Evolutionary conservation across 2,113 vertebrate genomes (phyloP).

Genomic region (Pitta sordida): DNA sequence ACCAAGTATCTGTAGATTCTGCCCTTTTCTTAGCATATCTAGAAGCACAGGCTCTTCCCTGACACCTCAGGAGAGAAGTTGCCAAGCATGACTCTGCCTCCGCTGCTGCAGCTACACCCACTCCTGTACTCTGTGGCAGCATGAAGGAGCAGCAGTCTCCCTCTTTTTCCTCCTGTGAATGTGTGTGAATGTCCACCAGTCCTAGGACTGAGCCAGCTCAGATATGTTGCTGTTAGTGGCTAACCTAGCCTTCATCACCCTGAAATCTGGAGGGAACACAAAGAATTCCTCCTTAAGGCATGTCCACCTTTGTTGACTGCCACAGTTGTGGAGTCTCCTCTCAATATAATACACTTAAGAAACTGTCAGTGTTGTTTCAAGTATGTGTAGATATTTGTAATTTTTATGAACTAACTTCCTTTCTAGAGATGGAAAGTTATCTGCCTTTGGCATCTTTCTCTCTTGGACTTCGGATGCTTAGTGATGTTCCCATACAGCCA

Average conservation of each 20-base stretch:
- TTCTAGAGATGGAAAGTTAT: neutral
- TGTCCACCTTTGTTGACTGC: neutral
- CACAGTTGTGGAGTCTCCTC: neutral
- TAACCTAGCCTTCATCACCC: neutral
- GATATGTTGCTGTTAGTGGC: neutral
- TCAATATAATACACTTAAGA: neutral
- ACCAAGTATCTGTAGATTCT: neutral
- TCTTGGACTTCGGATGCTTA: neutral
- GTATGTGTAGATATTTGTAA: neutral
- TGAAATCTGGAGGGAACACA: neutral
- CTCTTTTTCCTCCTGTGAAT: neutral
- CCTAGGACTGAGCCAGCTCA: neutral
- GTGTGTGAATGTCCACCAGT: neutral
- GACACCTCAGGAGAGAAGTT: neutral
- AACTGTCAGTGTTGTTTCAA: neutral
- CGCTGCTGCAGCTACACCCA: neutral
- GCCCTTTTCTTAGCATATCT: neutral
- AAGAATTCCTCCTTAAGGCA: neutral
- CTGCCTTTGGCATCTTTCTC: neutral
- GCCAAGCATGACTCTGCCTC: neutral
- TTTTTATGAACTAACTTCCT: neutral
- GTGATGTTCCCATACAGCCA: neutral
- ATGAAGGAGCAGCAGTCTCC: neutral
- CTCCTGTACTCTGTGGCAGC: neutral
- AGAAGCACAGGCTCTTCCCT: neutral